Evolutionary conservation across 92 coral and sea anemone genomes (phyloP), one percentile per base, ranked within the genome.

Genomic region (Pocillopora meandrina): DNA sequence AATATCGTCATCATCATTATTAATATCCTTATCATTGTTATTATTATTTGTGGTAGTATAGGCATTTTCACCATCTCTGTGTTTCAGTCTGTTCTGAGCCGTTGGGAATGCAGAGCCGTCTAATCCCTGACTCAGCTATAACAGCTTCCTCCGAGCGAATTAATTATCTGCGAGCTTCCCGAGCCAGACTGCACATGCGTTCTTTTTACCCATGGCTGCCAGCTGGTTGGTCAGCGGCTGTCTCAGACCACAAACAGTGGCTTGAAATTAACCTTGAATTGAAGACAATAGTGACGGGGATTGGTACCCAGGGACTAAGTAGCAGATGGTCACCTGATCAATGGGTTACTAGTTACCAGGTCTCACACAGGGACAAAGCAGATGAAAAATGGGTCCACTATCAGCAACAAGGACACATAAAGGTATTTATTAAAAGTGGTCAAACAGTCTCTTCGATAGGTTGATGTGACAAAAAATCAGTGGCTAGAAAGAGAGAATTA

Each of bases 51-150:
- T 26, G 31, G 20, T 15, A 16, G 20, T 18, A 2, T 9, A 47
- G 14, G 19, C 5, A 17, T 70, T 34, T 18, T 33, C 55, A 19
- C 17, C 1, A 18, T 70, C 55, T 20, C 35, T 35, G 8, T 59
- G 35, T 35, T 16, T 31, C 80, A 76, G 80, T 60, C 56, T 81
- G 85, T 56, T 71, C 75, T 18, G 19, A 70, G 18, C 68, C 85
- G 9, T 70, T 90, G 20, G 93, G 93, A 36, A 90, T 90, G 90
- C 76, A 86, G 69, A 90, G 58, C 56, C 81, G 74, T 4, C 65
- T 31, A 56, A 90, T 90, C 68, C 90, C 90, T 13, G 86, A 87
- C 63, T 49, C 77, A 11, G 67, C 89, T 65, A 86, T 90, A 75
- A 61, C 86, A 42, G 89, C 90, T 23, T 86, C 93, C 1, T 69